Conservation (phyloP, 92 coral and sea anemone genomes). For the Actinostola sp. region DNA sequence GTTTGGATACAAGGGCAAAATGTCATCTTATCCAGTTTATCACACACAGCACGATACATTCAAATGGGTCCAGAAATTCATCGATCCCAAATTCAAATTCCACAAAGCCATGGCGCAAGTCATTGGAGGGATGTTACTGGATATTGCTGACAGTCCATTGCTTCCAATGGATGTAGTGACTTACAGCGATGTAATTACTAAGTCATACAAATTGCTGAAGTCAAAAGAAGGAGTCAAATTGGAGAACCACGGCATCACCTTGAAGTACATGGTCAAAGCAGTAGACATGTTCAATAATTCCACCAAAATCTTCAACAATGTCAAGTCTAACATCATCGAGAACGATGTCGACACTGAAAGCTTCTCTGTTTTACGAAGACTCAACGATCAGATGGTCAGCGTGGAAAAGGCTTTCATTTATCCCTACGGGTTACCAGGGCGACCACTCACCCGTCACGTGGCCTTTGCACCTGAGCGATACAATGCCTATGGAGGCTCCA, state of each 20-base stretch:
- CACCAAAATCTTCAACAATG: conserved; percentile 47
- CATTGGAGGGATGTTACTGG: conserved; percentile 62
- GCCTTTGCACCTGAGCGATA: conserved; percentile 66
- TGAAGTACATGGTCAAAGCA: conserved; percentile 49
- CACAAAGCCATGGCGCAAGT: conserved; percentile 66
- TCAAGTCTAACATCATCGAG: conserved; percentile 14
- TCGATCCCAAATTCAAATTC: conserved; percentile 64
- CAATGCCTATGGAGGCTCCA: conserved; percentile 69
- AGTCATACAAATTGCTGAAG: conserved; percentile 33
- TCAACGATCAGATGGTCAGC: conserved; percentile 73
- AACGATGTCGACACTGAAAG: conserved; percentile 19
- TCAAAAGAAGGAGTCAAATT: conserved; percentile 19
- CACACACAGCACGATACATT: conserved; percentile 78
- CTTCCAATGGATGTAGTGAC: conserved; percentile 60
- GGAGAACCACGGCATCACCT: conserved; percentile 17
- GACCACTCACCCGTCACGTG: conserved; percentile 64
- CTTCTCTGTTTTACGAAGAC: conserved; percentile 52
- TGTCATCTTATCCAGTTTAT: conserved; percentile 68
- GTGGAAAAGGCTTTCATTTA: conserved; percentile 71
- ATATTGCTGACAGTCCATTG: conserved; percentile 51
- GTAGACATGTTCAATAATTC: conserved; percentile 53
- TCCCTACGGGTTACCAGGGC: conserved; percentile 74
- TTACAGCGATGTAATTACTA: conserved; percentile 41
- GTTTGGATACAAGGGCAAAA: conserved; percentile 48
- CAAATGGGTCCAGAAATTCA: conserved; percentile 66